Evolutionary conservation across 2,888 invertebrate genomes (phyloP).

Genomic region (Aphidius colemani): DNA sequence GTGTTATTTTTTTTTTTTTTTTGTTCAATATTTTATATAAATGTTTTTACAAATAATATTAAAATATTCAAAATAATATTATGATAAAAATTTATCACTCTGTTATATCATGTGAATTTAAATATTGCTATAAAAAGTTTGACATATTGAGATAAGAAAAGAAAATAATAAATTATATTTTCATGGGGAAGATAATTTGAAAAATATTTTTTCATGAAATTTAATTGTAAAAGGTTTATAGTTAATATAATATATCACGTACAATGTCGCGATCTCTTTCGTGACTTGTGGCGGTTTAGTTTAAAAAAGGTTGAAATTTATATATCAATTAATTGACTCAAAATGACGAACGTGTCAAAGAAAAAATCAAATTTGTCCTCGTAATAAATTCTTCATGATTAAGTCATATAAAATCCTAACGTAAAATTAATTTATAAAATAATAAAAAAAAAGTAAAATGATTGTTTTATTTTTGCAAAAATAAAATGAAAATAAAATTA

Average conservation of each 20-base stretch:
- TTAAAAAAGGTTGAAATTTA: conserved; percentile 32
- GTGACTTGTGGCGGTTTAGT: conserved; percentile 24
- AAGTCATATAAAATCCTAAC: no score
- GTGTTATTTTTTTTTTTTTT: neutral
- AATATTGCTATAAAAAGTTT: neutral
- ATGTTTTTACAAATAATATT: no score
- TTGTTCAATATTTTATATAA: no score
- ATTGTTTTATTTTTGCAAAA: no score
- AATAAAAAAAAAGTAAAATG: no score
- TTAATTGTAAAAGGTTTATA: conserved; percentile 3
- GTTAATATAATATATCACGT: conserved; percentile 20
- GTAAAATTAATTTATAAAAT: no score
- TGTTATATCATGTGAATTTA: neutral
- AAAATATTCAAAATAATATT: no score
- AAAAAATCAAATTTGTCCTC: conserved; percentile 14
- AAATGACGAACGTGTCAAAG: conserved; percentile 24
- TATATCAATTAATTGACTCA: conserved; percentile 37
- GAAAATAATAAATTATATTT: neutral
- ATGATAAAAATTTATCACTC: neutral
- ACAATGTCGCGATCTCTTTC: conserved; percentile 23
- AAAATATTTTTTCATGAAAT: neutral
- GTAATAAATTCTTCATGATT: neutral
- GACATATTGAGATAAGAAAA: neutral
- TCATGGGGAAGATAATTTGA: neutral
- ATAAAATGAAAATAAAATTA: no score